These are phyloP conservation scores for Lepidonotus clava DNA, from an alignment of 2,888 invertebrate species.

Conservation along the genomic window DNA sequence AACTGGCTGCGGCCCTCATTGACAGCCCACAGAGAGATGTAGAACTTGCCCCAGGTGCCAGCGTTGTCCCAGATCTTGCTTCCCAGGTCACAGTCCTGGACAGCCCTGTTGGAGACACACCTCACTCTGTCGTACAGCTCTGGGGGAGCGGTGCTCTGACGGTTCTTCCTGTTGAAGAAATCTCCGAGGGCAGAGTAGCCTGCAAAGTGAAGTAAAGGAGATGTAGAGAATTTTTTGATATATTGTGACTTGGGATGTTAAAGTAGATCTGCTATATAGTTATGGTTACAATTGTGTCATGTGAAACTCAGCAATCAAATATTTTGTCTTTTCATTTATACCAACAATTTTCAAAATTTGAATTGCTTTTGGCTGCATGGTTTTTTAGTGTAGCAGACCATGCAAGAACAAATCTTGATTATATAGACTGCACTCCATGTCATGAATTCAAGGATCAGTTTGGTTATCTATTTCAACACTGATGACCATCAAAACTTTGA, in stretches of 20 bases:
- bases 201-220: not conserved
- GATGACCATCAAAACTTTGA: no score
- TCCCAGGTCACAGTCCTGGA: conserved; percentile 7
- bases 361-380: no score
- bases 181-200: not conserved
- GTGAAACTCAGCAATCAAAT: not conserved
- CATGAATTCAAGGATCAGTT: no score
- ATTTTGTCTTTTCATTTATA: no score
- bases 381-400: no score
- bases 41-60: conserved; percentile 9
- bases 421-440: no score
- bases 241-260: not conserved
- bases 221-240: not conserved
- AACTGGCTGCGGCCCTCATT: not conserved
- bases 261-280: not conserved
- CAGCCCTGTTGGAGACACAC: not conserved
- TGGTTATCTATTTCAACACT: no score
- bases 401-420: no score
- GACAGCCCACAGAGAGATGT: conserved; percentile 42
- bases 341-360: no score
- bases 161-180: conserved; percentile 27
- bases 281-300: not conserved
- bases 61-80: conserved; percentile 43
- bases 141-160: not conserved
- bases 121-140: not conserved